A percentile compares a stretch with the other conserved stretches of the same genome.
These are phyloP conservation scores for Lordiphosa clarofinis DNA, from an alignment of 1,140 invertebrate genomes.

Conservation along the genomic window DNA sequence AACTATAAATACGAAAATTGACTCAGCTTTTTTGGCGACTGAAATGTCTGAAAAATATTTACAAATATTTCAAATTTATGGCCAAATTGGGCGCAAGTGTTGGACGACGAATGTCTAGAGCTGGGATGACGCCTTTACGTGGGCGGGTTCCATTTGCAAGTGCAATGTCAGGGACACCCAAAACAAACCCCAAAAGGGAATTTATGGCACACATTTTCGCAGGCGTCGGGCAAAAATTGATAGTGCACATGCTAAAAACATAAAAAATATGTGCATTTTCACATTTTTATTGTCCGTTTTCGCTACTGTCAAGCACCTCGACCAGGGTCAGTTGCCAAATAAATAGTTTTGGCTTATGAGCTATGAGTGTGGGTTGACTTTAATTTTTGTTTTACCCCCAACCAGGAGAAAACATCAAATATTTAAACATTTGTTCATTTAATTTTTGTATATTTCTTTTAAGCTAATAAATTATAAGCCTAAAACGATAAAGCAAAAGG, in stretches of 20 bases:
- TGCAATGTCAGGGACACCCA: conserved; percentile 63
- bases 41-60: conserved; percentile 25
- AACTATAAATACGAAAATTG: conserved; percentile 75
- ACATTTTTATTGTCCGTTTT: conserved; percentile 21
- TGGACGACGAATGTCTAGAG: too few species aligned
- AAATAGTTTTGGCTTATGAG: conserved; percentile 59
- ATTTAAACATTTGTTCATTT: too few species aligned
- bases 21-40: conserved; percentile 62
- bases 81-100: conserved; percentile 69
- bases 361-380: conserved; percentile 59
- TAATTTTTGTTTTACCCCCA: conserved; percentile 34
- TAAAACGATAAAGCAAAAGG: too few species aligned
- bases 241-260: conserved; percentile 66
- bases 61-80: conserved; percentile 62
- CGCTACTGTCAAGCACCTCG: conserved; percentile 63
- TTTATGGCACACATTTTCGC: conserved; percentile 38
- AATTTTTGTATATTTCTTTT: too few species aligned
- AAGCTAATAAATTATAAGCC: too few species aligned
- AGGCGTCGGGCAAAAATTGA: conserved; percentile 32
- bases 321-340: conserved; percentile 50
- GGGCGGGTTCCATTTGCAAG: conserved; percentile 10
- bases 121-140: conserved; percentile 7
- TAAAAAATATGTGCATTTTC: conserved; percentile 39
- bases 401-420: conserved; percentile 21
- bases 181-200: conserved; percentile 37